These are phyloP conservation scores for Lophura swinhoii DNA, from an alignment of 2,797 vertebrate genomes.

Conservation along the genomic window DNA sequence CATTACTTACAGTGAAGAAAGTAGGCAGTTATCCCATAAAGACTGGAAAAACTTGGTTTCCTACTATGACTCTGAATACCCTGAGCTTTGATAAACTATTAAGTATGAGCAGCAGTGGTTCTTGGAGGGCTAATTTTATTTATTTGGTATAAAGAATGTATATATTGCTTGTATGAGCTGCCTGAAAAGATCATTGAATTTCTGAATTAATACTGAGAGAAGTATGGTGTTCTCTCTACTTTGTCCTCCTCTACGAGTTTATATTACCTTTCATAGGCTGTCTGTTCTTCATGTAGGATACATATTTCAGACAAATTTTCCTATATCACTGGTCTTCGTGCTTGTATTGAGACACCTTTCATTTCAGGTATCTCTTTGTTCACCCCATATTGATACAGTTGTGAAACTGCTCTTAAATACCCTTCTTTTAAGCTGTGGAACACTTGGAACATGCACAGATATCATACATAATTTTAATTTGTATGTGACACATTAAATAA, in stretches of 20 bases:
- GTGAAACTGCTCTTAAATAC: background rate
- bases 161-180: background rate
- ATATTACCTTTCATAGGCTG: background rate
- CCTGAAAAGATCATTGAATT: background rate
- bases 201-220: background rate
- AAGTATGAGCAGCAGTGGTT: background rate
- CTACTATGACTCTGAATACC: background rate
- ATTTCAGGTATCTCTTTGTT: background rate
- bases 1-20: background rate
- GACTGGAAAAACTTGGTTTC: constrained; percentile 8
- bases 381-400: background rate
- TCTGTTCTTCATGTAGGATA: background rate
- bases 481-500: background rate
- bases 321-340: background rate
- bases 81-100: background rate
- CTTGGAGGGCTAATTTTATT: background rate
- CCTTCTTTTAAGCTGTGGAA: background rate
- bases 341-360: background rate
- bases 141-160: background rate
- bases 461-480: background rate
- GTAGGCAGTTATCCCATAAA: background rate
- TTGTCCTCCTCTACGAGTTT: background rate
- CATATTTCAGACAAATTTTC: background rate
- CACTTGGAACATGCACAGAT: background rate
- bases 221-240: background rate